Conservation (phyloP, 2,797 vertebrate species). For the Chanos chanos region DNA sequence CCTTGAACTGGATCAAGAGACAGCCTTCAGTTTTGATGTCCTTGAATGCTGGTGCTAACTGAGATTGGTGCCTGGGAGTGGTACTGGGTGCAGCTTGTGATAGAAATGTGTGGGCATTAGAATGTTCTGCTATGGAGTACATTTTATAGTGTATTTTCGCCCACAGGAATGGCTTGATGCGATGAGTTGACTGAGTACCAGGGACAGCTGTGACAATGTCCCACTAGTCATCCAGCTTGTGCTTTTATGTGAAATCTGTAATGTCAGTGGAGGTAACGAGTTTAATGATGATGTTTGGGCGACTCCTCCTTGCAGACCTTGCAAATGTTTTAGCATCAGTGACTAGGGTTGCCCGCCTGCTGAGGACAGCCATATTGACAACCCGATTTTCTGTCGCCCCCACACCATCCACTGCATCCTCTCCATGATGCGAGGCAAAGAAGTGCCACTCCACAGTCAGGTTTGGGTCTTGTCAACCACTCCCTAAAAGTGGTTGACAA, state of each 20-base stretch:
- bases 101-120: background rate
- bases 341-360: background rate
- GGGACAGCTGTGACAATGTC: background rate
- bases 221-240: background rate
- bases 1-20: background rate
- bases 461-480: background rate
- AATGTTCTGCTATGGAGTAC: background rate
- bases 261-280: background rate
- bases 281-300: background rate
- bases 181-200: background rate
- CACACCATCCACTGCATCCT: conserved; percentile 2
- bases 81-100: background rate
- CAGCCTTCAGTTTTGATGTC: conserved; percentile 7
- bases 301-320: background rate
- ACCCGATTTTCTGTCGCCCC: background rate
- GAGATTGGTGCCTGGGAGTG: background rate
- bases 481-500: background rate
- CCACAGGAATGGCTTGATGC: background rate
- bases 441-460: background rate
- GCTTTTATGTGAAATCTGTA: background rate
- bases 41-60: background rate
- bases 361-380: background rate
- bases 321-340: background rate
- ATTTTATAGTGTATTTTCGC: background rate
- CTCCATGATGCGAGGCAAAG: conserved; percentile 4